These are phyloP conservation scores for Acanthis flammea DNA, from an alignment of 2,797 vertebrate genomes.

Conservation along the genomic window DNA sequence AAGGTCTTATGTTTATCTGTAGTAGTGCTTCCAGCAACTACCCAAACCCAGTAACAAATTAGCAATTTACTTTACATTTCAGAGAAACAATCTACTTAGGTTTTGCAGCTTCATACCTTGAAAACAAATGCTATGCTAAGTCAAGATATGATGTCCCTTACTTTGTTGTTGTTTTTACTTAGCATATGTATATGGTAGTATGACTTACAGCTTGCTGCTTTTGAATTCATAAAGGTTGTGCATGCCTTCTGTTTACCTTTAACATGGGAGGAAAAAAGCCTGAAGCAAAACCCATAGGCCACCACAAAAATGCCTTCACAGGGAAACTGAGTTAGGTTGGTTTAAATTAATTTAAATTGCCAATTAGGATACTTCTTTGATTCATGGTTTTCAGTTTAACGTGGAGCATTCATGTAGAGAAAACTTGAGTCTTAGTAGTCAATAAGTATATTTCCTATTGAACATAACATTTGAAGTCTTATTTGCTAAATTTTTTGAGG, in stretches of 20 bases:
- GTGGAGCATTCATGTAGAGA: neutral
- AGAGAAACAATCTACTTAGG: neutral
- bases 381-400: neutral
- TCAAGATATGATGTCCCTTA: neutral
- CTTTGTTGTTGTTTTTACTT: neutral
- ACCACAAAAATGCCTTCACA: neutral
- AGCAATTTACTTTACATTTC: neutral
- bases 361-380: neutral
- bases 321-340: neutral
- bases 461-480: neutral
- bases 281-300: neutral
- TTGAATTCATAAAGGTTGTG: neutral
- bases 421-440: neutral
- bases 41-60: neutral
- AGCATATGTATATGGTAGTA: neutral
- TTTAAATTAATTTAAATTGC: neutral
- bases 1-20: neutral
- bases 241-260: neutral
- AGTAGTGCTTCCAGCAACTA: neutral
- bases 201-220: neutral
- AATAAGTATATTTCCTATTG: neutral
- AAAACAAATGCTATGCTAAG: neutral
- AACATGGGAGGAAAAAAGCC: neutral
- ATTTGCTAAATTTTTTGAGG: neutral
- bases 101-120: neutral